Evolutionary conservation across 2,888 invertebrate species (phyloP).

Genomic region (Drosophila limbata): DNA sequence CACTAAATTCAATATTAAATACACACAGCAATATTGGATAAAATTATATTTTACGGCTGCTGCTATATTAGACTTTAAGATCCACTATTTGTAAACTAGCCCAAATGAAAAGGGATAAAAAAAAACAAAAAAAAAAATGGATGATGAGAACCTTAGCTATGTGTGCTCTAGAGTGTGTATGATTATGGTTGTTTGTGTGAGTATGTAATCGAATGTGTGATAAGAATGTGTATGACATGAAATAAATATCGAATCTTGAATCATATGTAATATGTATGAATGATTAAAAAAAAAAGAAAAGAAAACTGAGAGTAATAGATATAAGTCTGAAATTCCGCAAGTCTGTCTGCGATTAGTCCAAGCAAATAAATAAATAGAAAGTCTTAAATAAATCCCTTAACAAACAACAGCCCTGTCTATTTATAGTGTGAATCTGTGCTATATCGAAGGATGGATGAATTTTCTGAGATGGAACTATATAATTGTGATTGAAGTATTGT

Average conservation of each 20-base stretch:
- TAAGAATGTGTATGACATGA: slow-evolving; percentile 21
- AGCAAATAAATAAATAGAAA: slow-evolving; percentile 5
- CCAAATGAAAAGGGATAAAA: slow-evolving; percentile 9
- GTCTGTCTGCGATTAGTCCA: slow-evolving; percentile 26
- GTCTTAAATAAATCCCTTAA: slow-evolving; percentile 32
- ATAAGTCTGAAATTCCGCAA: slow-evolving; percentile 35
- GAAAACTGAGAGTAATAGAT: slow-evolving; percentile 35
- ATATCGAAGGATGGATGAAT: slow-evolving; percentile 37
- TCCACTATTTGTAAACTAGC: slow-evolving; percentile 18
- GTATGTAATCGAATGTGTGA: slow-evolving; percentile 14
- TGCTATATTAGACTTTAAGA: slow-evolving; percentile 33
- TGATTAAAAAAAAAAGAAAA: slow-evolving; percentile 23
- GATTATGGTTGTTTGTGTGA: slow-evolving; percentile 4
- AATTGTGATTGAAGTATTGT: slow-evolving; percentile 44
- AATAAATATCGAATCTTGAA: slow-evolving; percentile 22
- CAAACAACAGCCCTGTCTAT: slow-evolving; percentile 41
- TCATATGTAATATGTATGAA: slow-evolving; percentile 31
- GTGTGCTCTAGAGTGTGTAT: slow-evolving; percentile 7
- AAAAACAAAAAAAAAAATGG: slow-evolving; percentile 4
- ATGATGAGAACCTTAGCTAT: slow-evolving; percentile 14
- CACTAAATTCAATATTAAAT: slow-evolving; percentile 30
- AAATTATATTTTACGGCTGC: slow-evolving; percentile 42
- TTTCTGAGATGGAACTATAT: slow-evolving; percentile 27
- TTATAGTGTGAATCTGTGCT: slow-evolving; percentile 59
- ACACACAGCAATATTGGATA: slow-evolving; percentile 42